These are phyloP conservation scores for Uromys caudimaculatus DNA, from an alignment of 2,797 vertebrate species.

Conservation along the genomic window DNA sequence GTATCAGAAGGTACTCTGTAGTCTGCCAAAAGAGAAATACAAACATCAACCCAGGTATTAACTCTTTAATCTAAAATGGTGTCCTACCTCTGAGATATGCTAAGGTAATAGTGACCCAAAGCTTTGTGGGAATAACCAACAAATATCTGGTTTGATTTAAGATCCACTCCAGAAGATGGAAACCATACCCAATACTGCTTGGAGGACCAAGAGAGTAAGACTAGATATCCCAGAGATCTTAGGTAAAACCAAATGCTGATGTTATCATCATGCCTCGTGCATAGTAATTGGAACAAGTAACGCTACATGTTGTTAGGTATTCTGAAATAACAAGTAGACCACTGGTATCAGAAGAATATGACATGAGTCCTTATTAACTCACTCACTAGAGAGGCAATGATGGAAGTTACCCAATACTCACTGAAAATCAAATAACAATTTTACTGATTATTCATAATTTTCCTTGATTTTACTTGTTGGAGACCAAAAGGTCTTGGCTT, in stretches of 20 bases:
- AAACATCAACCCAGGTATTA: not conserved
- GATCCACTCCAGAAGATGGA: not conserved
- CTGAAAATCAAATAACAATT: not conserved
- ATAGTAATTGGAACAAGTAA: not conserved
- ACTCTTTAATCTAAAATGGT: not conserved
- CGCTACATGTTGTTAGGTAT: not conserved
- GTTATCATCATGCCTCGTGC: not conserved
- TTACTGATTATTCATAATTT: not conserved
- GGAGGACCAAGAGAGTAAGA: not conserved
- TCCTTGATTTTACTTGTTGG: slow-evolving; percentile 14
- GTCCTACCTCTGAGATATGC: not conserved
- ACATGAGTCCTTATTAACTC: not conserved
- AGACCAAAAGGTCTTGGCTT: too few species aligned
- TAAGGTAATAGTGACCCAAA: not conserved
- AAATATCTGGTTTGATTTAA: not conserved
- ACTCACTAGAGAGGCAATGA: not conserved
- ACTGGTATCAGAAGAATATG: slow-evolving; percentile 8
- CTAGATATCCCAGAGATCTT: not conserved
- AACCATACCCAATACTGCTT: not conserved
- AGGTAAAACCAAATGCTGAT: not conserved
- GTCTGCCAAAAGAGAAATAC: not conserved
- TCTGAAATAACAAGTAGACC: not conserved
- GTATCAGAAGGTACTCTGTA: not conserved
- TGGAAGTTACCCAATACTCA: not conserved
- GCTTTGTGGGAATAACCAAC: not conserved